phyloP scores from a whole-genome alignment of 2,888 invertebrate species.

The Melitaea athalia region DNA sequence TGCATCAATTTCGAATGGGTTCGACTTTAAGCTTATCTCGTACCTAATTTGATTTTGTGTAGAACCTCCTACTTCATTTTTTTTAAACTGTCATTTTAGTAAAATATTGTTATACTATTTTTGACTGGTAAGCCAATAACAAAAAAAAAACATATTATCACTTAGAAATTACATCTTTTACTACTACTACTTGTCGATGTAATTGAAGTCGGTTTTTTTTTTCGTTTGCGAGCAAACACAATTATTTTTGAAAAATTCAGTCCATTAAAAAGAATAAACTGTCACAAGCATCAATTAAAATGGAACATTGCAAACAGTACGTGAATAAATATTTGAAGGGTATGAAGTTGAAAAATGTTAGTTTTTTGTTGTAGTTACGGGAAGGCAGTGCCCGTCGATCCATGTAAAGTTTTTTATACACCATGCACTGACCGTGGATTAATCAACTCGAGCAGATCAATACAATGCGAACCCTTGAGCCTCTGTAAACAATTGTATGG shows the following conservation, averaged over 20 bases:
- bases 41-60: too few species aligned
- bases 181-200: too few species aligned
- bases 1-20: too few species aligned
- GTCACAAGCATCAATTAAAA: neutral
- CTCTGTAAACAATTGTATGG: neutral
- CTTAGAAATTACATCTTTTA: too few species aligned
- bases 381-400: slow-evolving; percentile 11
- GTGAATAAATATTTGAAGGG: slow-evolving; percentile 15
- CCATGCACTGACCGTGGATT: slow-evolving; percentile 42
- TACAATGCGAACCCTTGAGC: slow-evolving; percentile 11
- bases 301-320: neutral
- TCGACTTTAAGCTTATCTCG: too few species aligned
- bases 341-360: slow-evolving; percentile 17
- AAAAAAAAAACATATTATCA: too few species aligned
- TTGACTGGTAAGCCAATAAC: too few species aligned
- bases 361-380: neutral
- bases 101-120: too few species aligned
- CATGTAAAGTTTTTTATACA: slow-evolving; percentile 11
- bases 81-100: too few species aligned
- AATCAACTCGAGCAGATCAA: slow-evolving; percentile 44
- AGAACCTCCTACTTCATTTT: too few species aligned
- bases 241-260: neutral
- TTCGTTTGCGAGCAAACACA: too few species aligned
- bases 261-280: neutral
- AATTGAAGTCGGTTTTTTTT: too few species aligned